Conservation (phyloP, 2,113 vertebrate genomes). For the Litocranius walleri region DNA sequence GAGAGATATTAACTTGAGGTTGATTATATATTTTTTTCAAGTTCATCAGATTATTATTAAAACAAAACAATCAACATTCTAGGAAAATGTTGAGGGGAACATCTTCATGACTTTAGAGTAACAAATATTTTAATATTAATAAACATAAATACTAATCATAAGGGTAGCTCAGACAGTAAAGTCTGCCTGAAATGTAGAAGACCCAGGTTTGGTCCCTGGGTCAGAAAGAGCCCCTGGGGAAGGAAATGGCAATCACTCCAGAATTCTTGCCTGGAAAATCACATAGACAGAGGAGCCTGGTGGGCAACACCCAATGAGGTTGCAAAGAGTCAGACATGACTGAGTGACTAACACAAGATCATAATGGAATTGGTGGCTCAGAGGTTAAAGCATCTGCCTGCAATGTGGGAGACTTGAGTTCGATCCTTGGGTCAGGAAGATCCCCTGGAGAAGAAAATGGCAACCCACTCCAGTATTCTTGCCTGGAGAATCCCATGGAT, state of each 20-base stretch:
- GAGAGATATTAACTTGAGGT: background rate
- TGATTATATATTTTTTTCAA: background rate
- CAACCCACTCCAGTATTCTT: background rate
- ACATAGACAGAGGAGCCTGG: background rate
- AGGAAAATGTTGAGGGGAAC: background rate
- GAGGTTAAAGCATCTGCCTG: too few relatives aligned
- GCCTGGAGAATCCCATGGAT: background rate
- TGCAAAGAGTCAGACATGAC: rapidly evolving
- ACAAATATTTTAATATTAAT: background rate
- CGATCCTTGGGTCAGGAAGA: background rate
- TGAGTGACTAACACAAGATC: background rate
- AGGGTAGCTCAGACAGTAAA: background rate
- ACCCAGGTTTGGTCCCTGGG: too few relatives aligned
- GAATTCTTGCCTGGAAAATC: background rate
- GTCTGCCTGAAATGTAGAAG: background rate
- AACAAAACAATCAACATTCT: background rate
- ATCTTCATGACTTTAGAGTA: background rate
- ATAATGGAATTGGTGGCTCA: background rate
- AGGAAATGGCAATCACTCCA: background rate
- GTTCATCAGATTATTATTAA: background rate
- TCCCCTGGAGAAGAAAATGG: background rate
- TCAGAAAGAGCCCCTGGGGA: background rate
- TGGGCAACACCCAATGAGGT: background rate
- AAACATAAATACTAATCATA: background rate
- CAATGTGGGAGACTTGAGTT: too few relatives aligned